These are phyloP conservation scores for Pollimyrus isidori DNA, from an alignment of 2,113 vertebrate genomes.

Conservation along the genomic window DNA sequence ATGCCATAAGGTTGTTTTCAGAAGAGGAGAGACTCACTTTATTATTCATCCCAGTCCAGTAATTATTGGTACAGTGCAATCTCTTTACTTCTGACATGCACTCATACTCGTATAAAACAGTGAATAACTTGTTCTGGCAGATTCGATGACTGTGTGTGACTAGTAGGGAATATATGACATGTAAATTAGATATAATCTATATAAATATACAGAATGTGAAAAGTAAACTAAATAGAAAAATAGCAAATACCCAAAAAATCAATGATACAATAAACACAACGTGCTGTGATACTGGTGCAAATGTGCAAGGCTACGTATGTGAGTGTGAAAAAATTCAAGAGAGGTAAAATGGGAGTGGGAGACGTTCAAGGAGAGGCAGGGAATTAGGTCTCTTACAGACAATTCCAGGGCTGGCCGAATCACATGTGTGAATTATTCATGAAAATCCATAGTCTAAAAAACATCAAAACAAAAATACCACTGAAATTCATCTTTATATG, in stretches of 20 bases:
- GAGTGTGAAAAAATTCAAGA: not conserved
- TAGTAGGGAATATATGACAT: not conserved
- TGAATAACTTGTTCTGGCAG: not conserved
- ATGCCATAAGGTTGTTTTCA: not conserved
- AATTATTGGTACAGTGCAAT: not conserved
- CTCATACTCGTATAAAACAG: not conserved
- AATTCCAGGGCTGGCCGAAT: not conserved
- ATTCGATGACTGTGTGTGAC: not conserved
- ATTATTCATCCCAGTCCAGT: not conserved
- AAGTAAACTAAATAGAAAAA: not conserved
- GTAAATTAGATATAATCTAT: not conserved
- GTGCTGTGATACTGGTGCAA: not conserved
- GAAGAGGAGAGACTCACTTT: too few relatives aligned
- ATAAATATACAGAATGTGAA: not conserved
- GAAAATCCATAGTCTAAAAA: not conserved
- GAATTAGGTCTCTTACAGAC: not conserved
- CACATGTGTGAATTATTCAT: not conserved
- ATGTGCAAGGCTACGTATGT: not conserved
- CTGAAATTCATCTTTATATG: not conserved
- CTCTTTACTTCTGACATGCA: not conserved
- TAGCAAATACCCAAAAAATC: not conserved
- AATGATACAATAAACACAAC: not conserved
- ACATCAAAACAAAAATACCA: not conserved
- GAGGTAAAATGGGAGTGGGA: not conserved
- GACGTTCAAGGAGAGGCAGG: not conserved